Percentiles rank a stretch among this genome's conserved stretches.
Evolutionary conservation across 2,888 invertebrate species (phyloP).

Genomic region (Seira ritae): DNA sequence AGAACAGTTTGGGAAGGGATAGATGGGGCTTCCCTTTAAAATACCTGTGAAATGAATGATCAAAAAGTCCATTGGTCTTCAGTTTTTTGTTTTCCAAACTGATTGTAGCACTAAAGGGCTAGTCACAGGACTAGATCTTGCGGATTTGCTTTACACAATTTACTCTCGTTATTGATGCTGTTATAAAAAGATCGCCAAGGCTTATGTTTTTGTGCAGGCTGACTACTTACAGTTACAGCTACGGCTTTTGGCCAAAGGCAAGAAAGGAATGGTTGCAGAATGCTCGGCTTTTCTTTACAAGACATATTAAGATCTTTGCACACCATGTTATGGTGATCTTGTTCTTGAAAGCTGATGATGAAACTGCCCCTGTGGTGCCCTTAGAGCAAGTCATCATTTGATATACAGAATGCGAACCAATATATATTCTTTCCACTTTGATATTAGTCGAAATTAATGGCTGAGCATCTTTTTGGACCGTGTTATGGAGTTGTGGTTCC

Average conservation of each 20-base stretch:
- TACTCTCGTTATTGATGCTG: constrained; percentile 33
- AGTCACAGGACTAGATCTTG: constrained; percentile 35
- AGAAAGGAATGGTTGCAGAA: background rate
- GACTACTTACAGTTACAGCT: too few species aligned
- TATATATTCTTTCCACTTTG: background rate
- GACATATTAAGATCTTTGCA: too few species aligned
- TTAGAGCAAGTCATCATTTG: constrained; percentile 25
- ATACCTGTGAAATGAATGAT: constrained; percentile 21
- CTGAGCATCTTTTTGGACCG: background rate
- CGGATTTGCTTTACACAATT: background rate
- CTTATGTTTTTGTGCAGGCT: constrained; percentile 26
- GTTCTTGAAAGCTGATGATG: constrained; percentile 50
- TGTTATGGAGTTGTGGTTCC: constrained; percentile 12
- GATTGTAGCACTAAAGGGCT: background rate
- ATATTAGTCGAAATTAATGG: background rate
- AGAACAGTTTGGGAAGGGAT: background rate
- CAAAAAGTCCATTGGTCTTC: constrained; percentile 46
- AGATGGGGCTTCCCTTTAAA: constrained; percentile 39
- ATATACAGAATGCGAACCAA: background rate
- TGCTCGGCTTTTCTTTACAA: background rate
- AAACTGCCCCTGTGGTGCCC: constrained; percentile 53
- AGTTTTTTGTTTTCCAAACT: constrained; percentile 25
- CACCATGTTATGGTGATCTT: constrained; percentile 33
- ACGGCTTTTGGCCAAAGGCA: constrained; percentile 49
- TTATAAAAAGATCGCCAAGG: constrained; percentile 50